Evolutionary conservation across 2,888 invertebrate species (phyloP).

Genomic region (Cheilosia impressa): DNA sequence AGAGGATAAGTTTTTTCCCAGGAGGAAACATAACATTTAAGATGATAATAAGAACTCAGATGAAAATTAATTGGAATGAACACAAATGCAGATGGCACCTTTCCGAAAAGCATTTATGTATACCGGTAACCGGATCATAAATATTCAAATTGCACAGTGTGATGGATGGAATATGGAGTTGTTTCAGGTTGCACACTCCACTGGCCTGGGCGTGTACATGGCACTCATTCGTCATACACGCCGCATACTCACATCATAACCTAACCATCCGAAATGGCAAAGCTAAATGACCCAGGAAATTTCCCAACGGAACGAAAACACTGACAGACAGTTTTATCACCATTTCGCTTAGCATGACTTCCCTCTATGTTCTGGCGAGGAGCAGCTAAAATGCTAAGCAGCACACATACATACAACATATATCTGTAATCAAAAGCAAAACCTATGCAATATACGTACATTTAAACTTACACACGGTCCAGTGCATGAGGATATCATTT

Average conservation of each 20-base stretch:
- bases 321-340: constrained; percentile 62
- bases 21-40: not conserved
- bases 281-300: constrained; percentile 61
- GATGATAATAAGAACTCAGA: not conserved
- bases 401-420: constrained; percentile 3
- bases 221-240: constrained; percentile 16
- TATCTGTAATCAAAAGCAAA: not conserved
- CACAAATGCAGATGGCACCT: constrained; percentile 3
- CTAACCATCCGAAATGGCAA: constrained; percentile 45
- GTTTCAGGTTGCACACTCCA: constrained; percentile 43
- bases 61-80: constrained; percentile 1
- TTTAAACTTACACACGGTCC: constrained; percentile 37
- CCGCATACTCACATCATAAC: constrained; percentile 32
- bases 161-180: constrained; percentile 40
- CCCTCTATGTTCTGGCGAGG: not conserved
- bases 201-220: not conserved
- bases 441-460: constrained; percentile 14
- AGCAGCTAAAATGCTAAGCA: constrained; percentile 50
- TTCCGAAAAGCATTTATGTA: not conserved
- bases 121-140: constrained; percentile 37
- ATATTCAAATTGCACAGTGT: constrained; percentile 58
- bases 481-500: constrained; percentile 60
- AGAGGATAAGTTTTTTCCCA: too few species aligned
- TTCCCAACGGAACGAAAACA: constrained; percentile 45
- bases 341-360: constrained; percentile 24